Evolutionary conservation across 2,888 invertebrate species (phyloP), one percentile per base, ranked within the genome.

Genomic region (Scaptodrosophila latifasciaeformis): DNA sequence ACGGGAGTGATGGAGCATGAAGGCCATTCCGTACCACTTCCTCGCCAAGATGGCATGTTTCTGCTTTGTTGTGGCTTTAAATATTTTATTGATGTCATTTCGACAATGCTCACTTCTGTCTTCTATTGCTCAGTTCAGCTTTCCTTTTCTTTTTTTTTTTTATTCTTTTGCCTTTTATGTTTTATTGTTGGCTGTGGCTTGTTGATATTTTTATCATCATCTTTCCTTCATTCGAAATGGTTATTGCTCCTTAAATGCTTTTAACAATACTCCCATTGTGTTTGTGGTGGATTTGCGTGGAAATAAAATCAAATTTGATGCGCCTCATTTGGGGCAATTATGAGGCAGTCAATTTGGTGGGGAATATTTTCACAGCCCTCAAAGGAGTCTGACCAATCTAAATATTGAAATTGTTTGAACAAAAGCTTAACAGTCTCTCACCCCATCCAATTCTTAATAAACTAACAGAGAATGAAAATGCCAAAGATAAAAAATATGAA

Each of bases 51-150:
- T n/a, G n/a, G n/a, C n/a, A n/a, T 54, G 57, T 50, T 54, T 58
- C 44, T 48, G 53, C 59, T 64, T 61, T 63, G 53, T 62, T 75
- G 63, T 60, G 58, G 55, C 62, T 59, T 68, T 77, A 60, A 74
- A 70, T 70, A 67, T 79, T 74, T 77, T 74, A 77, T 77, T 75
- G 67, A 77, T 74, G 80, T 70, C 70, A 65, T 76, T 76, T 65
- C 57, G 65, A 77, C 75, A 80, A 77, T 67, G 65, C 54, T 68
- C 65, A 75, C 70, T 74, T 70, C n/a, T n/a, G 61, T 54, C 49
- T 62, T 70, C 70, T 46, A 55, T 49, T 10, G 42, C 19, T 44
- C 47, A 30, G 19, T 35, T 60, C 30, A 70, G 49, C 59, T 67
- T 51, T 58, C 19, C 42, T 19, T 12, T 42, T 10, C 12, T 7